Percentiles rank a stretch among this genome's conserved stretches.
These are phyloP conservation scores for Axis porcinus DNA, from an alignment of 2,113 vertebrate species.

Conservation along the genomic window DNA sequence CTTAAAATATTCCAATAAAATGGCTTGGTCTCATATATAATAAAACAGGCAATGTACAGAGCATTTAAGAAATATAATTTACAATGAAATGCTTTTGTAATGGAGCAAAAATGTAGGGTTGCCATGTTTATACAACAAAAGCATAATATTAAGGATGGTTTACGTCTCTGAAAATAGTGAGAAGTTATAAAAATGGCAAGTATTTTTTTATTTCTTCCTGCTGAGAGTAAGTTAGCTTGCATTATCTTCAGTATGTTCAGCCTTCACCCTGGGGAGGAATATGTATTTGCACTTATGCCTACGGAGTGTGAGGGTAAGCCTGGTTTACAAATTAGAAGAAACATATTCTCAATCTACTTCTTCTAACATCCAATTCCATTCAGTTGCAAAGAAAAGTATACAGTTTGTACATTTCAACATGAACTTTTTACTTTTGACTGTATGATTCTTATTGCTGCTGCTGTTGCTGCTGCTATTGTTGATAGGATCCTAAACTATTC, in stretches of 20 bases:
- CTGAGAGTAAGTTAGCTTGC: background rate
- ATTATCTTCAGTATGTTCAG: background rate
- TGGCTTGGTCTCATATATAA: background rate
- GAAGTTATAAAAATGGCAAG: background rate
- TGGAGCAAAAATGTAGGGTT: background rate
- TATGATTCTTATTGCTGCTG: background rate
- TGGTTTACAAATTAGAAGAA: background rate
- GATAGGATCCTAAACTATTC: background rate
- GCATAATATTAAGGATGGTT: background rate
- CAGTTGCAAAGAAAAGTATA: background rate
- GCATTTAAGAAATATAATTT: background rate
- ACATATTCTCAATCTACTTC: background rate
- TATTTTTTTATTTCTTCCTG: background rate
- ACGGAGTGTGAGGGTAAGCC: background rate
- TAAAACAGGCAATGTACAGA: background rate
- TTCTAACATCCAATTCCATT: background rate
- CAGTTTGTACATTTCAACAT: background rate
- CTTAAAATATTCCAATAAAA: constrained; percentile 44
- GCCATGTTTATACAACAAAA: background rate
- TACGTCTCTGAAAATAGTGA: background rate
- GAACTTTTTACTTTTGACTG: background rate
- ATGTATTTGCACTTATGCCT: background rate
- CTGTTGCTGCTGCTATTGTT: background rate
- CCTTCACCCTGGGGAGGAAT: background rate
- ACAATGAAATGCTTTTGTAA: background rate